phyloP scores from a whole-genome alignment of 2,888 invertebrate species.

The Acanthosoma haemorrhoidale region DNA sequence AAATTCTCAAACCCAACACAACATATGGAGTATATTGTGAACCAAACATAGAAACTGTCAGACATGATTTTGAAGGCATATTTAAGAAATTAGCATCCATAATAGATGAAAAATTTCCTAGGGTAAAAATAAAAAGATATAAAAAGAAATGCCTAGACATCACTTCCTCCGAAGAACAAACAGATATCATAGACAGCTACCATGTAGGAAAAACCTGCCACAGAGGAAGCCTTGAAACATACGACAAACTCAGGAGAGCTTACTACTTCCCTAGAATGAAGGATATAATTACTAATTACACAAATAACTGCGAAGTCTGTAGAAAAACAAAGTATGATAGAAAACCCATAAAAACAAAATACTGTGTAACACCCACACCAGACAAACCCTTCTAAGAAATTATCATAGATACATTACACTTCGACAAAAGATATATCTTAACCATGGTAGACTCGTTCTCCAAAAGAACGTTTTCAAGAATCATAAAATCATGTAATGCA shows the following conservation, averaged over 20 bases:
- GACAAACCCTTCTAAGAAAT: not conserved
- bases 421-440: not conserved
- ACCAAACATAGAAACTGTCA: too few relatives aligned
- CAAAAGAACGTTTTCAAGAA: not conserved
- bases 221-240: conserved; percentile 14
- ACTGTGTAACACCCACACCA: not conserved
- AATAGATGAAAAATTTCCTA: too few relatives aligned
- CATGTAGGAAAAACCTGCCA: conserved; percentile 22
- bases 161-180: too few relatives aligned
- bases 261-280: too few relatives aligned
- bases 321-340: not conserved
- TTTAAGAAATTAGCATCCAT: too few relatives aligned
- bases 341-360: not conserved
- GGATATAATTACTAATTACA: too few relatives aligned
- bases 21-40: not conserved
- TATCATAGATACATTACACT: not conserved
- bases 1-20: not conserved
- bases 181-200: not conserved
- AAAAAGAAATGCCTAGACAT: too few relatives aligned
- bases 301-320: too few relatives aligned
- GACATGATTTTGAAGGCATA: too few relatives aligned
- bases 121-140: too few relatives aligned
- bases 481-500: not conserved
- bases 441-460: not conserved
- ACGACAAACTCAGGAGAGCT: not conserved